A percentile compares a stretch with the other conserved stretches of the same genome.
Evolutionary conservation across 2,797 vertebrate genomes (phyloP).

Genomic region (Gorsachius magnificus): DNA sequence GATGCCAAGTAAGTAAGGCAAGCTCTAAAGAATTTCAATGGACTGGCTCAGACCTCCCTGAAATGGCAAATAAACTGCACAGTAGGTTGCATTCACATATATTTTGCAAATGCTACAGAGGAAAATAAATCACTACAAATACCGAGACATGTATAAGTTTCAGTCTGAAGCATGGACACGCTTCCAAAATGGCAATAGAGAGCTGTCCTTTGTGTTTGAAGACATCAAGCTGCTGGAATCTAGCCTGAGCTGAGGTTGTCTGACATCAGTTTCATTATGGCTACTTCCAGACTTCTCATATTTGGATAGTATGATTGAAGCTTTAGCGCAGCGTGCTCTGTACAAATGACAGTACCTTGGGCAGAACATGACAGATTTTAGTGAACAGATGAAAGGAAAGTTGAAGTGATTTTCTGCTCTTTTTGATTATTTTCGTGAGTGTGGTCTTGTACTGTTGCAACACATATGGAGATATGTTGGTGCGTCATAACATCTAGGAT

Average conservation of each 20-base stretch:
- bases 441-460: neutral
- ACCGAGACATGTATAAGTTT: neutral
- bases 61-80: constrained; percentile 14
- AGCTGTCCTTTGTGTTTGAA: neutral
- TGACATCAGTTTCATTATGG: neutral
- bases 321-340: neutral
- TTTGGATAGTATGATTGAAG: constrained; percentile 22
- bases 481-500: neutral
- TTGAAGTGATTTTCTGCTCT: neutral
- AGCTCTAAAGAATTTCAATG: constrained; percentile 2
- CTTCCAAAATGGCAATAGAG: neutral
- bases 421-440: neutral
- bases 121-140: neutral
- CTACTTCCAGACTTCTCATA: neutral
- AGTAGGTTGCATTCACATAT: neutral
- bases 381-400: constrained; percentile 1
- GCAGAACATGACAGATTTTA: constrained; percentile 24
- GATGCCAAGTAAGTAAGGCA: neutral
- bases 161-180: neutral
- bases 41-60: neutral
- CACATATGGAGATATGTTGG: neutral
- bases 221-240: neutral
- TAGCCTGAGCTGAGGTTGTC: neutral
- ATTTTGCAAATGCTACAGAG: constrained; percentile 15
- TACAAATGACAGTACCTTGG: constrained; percentile 14